Base-by-base conservation (phyloP, 1,140 invertebrate genomes). In the Tetranychus urticae region DNA sequence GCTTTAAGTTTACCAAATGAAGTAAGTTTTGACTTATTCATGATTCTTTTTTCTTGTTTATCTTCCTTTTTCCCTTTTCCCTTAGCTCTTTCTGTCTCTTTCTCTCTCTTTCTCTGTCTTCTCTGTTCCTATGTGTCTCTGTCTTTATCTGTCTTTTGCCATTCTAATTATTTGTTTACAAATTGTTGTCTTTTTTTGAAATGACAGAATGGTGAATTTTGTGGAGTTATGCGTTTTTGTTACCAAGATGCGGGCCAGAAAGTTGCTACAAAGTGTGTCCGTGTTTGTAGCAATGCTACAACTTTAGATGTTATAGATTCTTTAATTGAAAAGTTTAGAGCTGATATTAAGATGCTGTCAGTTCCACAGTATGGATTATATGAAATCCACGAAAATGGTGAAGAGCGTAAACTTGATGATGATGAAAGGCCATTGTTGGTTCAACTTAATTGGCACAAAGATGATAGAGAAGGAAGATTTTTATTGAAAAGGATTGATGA, bases 381-480 rank as follows among this genome's bases (percentile, higher is more conserved):
- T 74, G 94, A 98, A 77, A 87, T 96, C 50, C 92, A 97, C 72
- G 88, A 89, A 66, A 91, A 93, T 71, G 85, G 85, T 75, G 89
- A 96, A 68, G 93, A 97, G 75, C 77, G 94, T 62, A 81, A 84
- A 66, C 76, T 99, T 64, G 80, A 81, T 59, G 78, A 83, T 2
- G 85, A 90, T 65, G 93, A 99, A 73, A 88, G 90, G 68, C 93
- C 94, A 0, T 75, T 99, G 45, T 75, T 94, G 56, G 93, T 98
- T n/a, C 94, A 98, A 74, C 78, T 98, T 39, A 96, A 96, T 76
- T 98, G 94, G 94, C 91, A 97, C 69, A 87, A 91, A 52, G 92
- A 97, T 72, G 92, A 97, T 71, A 77, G 91, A 35, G 94, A 99
- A 74, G 94, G 94, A 42, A 78, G 93, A 55, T 98, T 99, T 76